Percentiles rank a stretch among this genome's conserved stretches.
phyloP scores from a whole-genome alignment of 2,113 vertebrate genomes.

The Pogonocichla stellata region DNA sequence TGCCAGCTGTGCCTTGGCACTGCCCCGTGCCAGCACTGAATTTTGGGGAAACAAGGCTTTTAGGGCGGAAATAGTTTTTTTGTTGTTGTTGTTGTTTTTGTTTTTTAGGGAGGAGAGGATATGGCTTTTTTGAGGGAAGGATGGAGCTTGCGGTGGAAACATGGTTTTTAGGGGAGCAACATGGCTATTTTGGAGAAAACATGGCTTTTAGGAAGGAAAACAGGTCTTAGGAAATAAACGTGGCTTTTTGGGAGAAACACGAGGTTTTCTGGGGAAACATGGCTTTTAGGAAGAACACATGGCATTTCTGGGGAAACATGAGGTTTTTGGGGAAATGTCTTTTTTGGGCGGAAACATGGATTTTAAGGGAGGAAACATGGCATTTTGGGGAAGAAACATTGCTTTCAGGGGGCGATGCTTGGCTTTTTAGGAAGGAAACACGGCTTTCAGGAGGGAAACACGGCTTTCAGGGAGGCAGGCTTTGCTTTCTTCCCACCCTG shows the following conservation, averaged over 20 bases:
- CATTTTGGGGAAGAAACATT: neutral
- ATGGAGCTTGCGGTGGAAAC: neutral
- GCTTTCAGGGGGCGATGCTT: neutral
- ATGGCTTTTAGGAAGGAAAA: neutral
- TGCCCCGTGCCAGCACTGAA: neutral
- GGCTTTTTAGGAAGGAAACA: neutral
- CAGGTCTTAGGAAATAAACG: neutral
- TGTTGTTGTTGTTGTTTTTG: too few relatives aligned
- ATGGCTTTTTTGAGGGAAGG: neutral
- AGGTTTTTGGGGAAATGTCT: neutral
- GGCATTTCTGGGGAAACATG: neutral
- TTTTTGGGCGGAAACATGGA: neutral
- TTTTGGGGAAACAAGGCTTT: neutral
- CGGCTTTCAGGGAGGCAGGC: neutral
- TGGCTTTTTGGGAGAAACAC: fast-evolving
- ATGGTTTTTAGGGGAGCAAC: neutral
- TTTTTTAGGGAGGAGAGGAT: neutral
- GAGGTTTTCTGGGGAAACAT: neutral
- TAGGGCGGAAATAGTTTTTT: fast-evolving
- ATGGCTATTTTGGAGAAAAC: too few relatives aligned
- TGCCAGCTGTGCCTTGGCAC: neutral
- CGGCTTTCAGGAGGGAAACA: neutral
- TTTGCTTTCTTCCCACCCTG: neutral
- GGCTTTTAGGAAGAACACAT: fast-evolving
- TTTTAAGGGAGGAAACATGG: neutral